Evolutionary conservation across 2,797 vertebrate species (phyloP).

Genomic region (Lithobates sylvaticus): DNA sequence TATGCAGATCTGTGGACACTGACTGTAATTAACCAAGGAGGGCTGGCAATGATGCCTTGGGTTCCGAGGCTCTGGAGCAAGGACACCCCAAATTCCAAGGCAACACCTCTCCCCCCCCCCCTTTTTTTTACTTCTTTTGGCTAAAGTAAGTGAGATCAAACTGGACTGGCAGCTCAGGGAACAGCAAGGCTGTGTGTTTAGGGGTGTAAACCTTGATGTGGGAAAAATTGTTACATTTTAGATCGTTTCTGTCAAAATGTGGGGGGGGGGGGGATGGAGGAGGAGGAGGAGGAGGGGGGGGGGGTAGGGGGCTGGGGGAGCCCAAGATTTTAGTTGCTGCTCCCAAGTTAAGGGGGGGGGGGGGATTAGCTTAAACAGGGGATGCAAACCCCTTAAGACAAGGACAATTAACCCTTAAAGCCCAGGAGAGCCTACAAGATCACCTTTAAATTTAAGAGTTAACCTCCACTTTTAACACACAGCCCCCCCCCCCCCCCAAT

Average conservation of each 20-base stretch:
- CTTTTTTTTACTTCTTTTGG: neutral
- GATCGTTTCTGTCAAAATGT: constrained; percentile 77
- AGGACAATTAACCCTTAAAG: constrained; percentile 79
- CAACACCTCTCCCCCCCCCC: too few species aligned
- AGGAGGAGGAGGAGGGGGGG: too few species aligned
- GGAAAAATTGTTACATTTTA: constrained; percentile 64
- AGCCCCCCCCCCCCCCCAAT: neutral
- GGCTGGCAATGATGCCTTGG: constrained; percentile 12
- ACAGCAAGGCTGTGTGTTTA: constrained; percentile 51
- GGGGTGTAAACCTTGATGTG: constrained; percentile 75
- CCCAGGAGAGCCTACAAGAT: neutral
- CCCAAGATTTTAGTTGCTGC: too few species aligned
- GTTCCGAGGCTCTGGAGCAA: neutral
- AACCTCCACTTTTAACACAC: constrained; percentile 11
- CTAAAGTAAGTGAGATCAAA: neutral
- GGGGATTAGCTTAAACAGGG: constrained; percentile 81
- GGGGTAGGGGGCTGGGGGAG: constrained; percentile 38
- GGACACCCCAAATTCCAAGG: too few species aligned
- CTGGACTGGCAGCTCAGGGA: neutral
- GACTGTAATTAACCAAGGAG: constrained; percentile 39
- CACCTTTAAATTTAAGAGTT: constrained; percentile 1
- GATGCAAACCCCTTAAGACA: constrained; percentile 83
- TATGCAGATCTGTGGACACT: constrained; percentile 48
- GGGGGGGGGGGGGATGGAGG: constrained; percentile 66
- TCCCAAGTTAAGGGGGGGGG: constrained; percentile 63